phyloP scores from a whole-genome alignment of 2,797 vertebrate species.

The Anguilla pacifica region DNA sequence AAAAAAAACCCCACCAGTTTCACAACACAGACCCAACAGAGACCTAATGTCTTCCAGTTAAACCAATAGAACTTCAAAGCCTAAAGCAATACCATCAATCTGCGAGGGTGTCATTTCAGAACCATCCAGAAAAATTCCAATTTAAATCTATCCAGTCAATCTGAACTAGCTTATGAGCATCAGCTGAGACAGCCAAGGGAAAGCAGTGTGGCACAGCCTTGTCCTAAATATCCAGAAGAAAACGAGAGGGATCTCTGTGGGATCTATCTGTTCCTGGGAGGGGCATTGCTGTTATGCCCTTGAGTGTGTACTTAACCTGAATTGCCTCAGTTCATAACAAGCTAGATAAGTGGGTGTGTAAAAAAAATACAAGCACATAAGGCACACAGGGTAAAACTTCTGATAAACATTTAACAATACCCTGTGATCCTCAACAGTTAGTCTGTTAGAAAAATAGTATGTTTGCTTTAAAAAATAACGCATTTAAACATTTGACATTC shows the following conservation, averaged over 20 bases:
- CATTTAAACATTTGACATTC: not conserved
- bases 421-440: not conserved
- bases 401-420: not conserved
- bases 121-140: not conserved
- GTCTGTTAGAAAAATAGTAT: not conserved
- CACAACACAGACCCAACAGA: not conserved
- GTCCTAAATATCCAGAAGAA: not conserved
- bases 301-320: conserved; percentile 2
- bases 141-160: not conserved
- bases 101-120: conserved; percentile 34
- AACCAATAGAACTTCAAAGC: not conserved
- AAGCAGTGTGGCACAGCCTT: not conserved
- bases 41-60: conserved; percentile 33
- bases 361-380: not conserved
- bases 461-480: not conserved
- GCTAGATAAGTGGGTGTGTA: not conserved
- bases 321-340: not conserved
- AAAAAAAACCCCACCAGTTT: conserved; percentile 10
- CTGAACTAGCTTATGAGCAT: not conserved
- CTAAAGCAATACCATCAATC: conserved; percentile 30
- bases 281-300: not conserved
- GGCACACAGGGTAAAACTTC: not conserved
- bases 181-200: not conserved
- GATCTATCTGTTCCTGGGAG: not conserved
- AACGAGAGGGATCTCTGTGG: not conserved